A percentile compares a stretch with the other conserved stretches of the same genome.
These are phyloP conservation scores for Penaeus japonicus DNA, from an alignment of 1,140 invertebrate genomes.

Conservation along the genomic window DNA sequence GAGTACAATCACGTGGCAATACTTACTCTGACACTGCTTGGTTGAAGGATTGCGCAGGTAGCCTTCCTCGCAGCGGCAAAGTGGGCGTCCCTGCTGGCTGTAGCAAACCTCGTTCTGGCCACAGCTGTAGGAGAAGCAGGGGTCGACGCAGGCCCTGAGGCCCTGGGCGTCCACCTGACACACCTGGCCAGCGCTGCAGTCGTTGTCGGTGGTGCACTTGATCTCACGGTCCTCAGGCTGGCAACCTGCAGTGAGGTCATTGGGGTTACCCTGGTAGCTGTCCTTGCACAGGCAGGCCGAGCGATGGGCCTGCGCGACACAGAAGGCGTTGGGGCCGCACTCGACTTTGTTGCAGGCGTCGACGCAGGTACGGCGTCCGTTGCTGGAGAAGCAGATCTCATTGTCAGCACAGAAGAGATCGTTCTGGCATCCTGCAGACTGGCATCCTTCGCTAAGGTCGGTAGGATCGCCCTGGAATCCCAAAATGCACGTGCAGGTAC, in stretches of 20 bases:
- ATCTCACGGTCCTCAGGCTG: conserved; percentile 70
- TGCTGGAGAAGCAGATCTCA: conserved; percentile 80
- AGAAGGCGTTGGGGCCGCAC: conserved; percentile 89
- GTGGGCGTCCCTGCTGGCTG: conserved; percentile 72
- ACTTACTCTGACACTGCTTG: conserved; percentile 77
- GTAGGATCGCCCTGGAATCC: conserved; percentile 81
- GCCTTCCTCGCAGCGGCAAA: conserved; percentile 78
- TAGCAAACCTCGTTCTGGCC: conserved; percentile 82
- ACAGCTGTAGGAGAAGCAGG: conserved; percentile 80
- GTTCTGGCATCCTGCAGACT: conserved; percentile 75
- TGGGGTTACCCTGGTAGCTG: conserved; percentile 80
- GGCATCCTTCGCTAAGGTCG: conserved; percentile 75
- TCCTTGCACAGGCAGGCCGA: conserved; percentile 85
- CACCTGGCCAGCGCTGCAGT: conserved; percentile 74
- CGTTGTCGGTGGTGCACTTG: conserved; percentile 74
- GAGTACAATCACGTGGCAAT: not conserved
- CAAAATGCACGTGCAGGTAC: conserved; percentile 80
- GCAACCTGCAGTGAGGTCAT: conserved; percentile 78
- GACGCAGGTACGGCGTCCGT: conserved; percentile 78
- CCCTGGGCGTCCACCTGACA: conserved; percentile 68
- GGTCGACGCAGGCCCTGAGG: conserved; percentile 74
- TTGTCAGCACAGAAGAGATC: conserved; percentile 81
- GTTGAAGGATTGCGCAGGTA: conserved; percentile 83
- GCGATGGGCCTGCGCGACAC: conserved; percentile 80
- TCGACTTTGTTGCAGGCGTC: conserved; percentile 86